Evolutionary conservation across 2,888 invertebrate species (phyloP), one percentile per base, ranked within the genome.

Genomic region (Diachrysia chrysitis): DNA sequence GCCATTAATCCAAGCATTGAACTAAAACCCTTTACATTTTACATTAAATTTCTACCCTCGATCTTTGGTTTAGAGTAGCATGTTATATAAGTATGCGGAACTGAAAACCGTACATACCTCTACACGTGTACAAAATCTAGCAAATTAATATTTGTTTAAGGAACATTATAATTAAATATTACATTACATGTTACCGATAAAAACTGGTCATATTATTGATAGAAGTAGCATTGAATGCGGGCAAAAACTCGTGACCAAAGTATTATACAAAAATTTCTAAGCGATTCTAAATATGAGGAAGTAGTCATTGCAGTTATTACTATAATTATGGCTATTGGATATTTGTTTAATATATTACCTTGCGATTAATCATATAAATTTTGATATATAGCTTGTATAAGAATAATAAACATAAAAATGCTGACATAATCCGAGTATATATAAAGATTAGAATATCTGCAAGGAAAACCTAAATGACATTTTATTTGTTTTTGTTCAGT

Each of bases 181-280:
- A 68, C 37, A 56, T 72, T 71, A 59, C 71, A 64, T 63, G 25
- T 23, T 25, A 53, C 53, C n/a, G 19, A 25, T 64, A 79, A 81
- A 81, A 78, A 81, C 62, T 1, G 0, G 2, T 65, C 54, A 53
- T 65, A 9, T 25, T 35, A 66, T 71, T 73, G 56, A 74, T 55
- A 21, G 54, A 55, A 58, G 58, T 37, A 46, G 9, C 21, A 56
- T 63, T 0, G 75, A 79, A 77, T 80, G 81, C 66, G 66, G 73
- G 76, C 71, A 67, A 82, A 78, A 82, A 66, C 35, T 77, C 70
- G 77, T 82, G 77, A 72, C 64, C 59, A 23, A 58, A 58, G 37
- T 61, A 60, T 59, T 68, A 63, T 58, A 59, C 32, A 19, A 57
- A n/a, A 69, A 68, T 82, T 71, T 74, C 69, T 72, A 42, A 65